phyloP scores from a whole-genome alignment of 2,888 invertebrate genomes.

The Aromia moschata region DNA sequence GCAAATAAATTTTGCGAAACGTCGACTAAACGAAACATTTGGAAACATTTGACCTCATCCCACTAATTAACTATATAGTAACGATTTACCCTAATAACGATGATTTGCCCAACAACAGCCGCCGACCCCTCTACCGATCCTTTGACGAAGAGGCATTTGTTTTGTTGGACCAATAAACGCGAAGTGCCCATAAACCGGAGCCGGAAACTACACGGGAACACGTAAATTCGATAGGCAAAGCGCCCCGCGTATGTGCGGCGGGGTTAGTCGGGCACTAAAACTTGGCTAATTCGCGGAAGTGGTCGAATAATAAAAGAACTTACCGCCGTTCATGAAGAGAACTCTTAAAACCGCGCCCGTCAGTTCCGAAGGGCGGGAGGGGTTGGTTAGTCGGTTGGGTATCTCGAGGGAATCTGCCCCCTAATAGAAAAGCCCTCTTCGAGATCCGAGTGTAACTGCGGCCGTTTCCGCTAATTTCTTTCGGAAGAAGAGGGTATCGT shows the following conservation, averaged over 20 bases:
- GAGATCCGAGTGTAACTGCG: conserved; percentile 56
- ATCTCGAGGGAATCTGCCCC: conserved; percentile 39
- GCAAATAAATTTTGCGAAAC: no score
- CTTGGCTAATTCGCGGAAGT: background rate
- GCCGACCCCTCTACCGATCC: background rate
- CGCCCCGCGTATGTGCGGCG: conserved; percentile 3
- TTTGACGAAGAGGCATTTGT: background rate
- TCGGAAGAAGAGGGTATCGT: conserved; percentile 41
- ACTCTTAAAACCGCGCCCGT: conserved; percentile 17
- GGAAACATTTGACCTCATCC: no score
- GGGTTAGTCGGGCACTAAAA: background rate
- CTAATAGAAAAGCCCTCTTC: conserved; percentile 57
- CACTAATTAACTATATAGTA: no score
- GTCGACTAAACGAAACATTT: no score
- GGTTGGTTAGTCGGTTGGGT: no score
- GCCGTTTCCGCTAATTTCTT: conserved; percentile 56
- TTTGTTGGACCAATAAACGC: background rate
- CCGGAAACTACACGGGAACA: background rate
- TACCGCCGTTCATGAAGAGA: conserved; percentile 33
- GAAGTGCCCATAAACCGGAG: conserved; percentile 2
- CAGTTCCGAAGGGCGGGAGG: no score
- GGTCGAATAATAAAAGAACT: conserved; percentile 12
- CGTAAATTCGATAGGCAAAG: conserved; percentile 1
- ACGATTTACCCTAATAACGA: no score
- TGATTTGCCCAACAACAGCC: no score